Base-by-base conservation (phyloP, 2,797 vertebrate species). In the Poecilia picta region DNA sequence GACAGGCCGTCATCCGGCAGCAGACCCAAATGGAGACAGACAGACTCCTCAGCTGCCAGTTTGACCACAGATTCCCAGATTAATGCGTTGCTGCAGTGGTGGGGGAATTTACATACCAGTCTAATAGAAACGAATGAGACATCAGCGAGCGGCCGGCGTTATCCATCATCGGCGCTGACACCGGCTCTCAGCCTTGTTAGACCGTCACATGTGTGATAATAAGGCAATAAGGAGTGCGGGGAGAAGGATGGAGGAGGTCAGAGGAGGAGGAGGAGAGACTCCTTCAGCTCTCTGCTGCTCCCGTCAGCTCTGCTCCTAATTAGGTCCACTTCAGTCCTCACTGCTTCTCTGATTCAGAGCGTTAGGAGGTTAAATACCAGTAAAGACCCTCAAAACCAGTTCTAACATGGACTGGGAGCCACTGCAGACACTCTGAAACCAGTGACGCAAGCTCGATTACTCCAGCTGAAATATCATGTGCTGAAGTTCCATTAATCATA, bases 91-190 rank as follows among this genome's bases (percentile, higher is more conserved):
- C 96, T 90, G 94, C 94, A 93, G 96, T 94, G 93, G 94, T 95
- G 95, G 93, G 43, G 95, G 95, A 95, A 96, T 97, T 96, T 95
- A 90, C 96, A 96, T 96, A 96, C 87, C 91, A 86, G 94, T 96
- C 96, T 97, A 97, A 97, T 95, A 96, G 96, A 97, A 98, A 97
- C 95, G 96, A 97, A 97, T 96, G 97, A 97, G 95, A 96, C 96
- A 95, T 97, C 96, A 95, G 95, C 92, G 95, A 91, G 95, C 95
- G 94, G 93, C 92, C 94, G 94, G 94, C 94, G 90, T 94, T 94
- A 98, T 98, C 97, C 96, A 98, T 98, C 96, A 97, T 89, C 94
- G 83, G 36, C 91, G 72, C 91, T 95, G 96, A 95, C 95, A 94
- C 76, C 0, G 18, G 16, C 91, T 78, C 53, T 85, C 90, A 81